phyloP scores from a whole-genome alignment of 92 coral and sea anemone species.

The Scolanthus callimorphus region DNA sequence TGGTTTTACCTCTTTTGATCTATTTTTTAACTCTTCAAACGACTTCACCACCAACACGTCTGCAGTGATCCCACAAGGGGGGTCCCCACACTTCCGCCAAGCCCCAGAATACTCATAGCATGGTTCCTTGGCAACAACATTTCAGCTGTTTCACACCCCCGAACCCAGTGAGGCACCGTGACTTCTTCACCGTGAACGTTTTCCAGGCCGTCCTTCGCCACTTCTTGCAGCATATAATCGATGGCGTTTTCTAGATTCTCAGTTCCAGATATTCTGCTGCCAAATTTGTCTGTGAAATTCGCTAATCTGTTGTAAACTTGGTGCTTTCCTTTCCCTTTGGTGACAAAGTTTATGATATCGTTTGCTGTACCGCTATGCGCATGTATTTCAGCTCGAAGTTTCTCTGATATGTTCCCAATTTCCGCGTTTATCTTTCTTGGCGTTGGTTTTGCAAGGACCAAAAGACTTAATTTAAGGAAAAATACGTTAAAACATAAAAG shows the following conservation, averaged over 20 bases:
- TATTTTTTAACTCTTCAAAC: slow-evolving; percentile 82
- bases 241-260: slow-evolving; percentile 83
- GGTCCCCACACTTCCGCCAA: slow-evolving; percentile 85
- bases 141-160: slow-evolving; percentile 77
- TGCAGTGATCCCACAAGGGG: slow-evolving; percentile 88
- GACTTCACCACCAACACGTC: slow-evolving; percentile 90
- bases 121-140: slow-evolving; percentile 73
- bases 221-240: slow-evolving; percentile 76
- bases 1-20: slow-evolving; percentile 64
- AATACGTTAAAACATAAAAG: no score
- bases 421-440: no score
- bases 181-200: slow-evolving; percentile 92
- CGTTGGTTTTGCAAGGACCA: no score
- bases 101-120: slow-evolving; percentile 73
- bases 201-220: slow-evolving; percentile 70
- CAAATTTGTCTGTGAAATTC: slow-evolving; percentile 85
- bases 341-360: slow-evolving; percentile 67
- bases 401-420: neutral
- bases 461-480: no score
- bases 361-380: slow-evolving; percentile 48
- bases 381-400: slow-evolving; percentile 37
- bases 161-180: slow-evolving; percentile 83
- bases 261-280: slow-evolving; percentile 82
- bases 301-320: slow-evolving; percentile 89
- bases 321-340: slow-evolving; percentile 79